A percentile compares a stretch with the other conserved stretches of the same genome.
Conservation (phyloP, 1,140 invertebrate genomes). For the Vanessa atalanta region DNA sequence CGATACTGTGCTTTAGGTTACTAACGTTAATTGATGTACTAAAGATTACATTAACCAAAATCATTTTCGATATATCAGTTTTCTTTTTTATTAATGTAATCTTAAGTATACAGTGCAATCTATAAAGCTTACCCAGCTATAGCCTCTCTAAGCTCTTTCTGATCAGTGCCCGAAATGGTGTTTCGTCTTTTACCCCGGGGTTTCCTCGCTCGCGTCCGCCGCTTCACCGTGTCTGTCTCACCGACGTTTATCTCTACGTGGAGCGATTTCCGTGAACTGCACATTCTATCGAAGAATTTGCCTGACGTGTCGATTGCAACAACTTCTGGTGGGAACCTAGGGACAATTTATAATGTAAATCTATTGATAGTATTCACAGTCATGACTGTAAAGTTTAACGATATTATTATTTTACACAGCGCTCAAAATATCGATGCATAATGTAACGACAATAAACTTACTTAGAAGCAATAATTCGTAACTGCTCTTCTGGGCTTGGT, state of each 20-base stretch:
- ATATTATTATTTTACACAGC: too few relatives aligned
- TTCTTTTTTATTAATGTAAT: slow-evolving; percentile 61
- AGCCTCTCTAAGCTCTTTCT: slow-evolving; percentile 91
- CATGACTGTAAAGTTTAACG: too few relatives aligned
- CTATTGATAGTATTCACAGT: too few relatives aligned
- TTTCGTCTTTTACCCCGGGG: slow-evolving; percentile 91
- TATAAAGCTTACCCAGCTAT: slow-evolving; percentile 86
- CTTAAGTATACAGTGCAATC: slow-evolving; percentile 67
- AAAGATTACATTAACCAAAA: slow-evolving; percentile 69
- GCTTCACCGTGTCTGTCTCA: slow-evolving; percentile 83
- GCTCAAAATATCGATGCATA: too few relatives aligned
- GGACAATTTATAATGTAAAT: slow-evolving; percentile 23
- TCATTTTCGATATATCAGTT: slow-evolving; percentile 13
- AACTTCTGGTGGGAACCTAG: slow-evolving; percentile 91
- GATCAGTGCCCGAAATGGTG: slow-evolving; percentile 93
- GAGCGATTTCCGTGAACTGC: slow-evolving; percentile 89
- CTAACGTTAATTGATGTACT: slow-evolving; percentile 58
- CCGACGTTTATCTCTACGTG: slow-evolving; percentile 81
- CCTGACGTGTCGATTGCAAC: slow-evolving; percentile 94
- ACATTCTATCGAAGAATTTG: slow-evolving; percentile 92
- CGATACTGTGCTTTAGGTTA: slow-evolving; percentile 71
- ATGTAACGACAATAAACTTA: slow-evolving; percentile 71
- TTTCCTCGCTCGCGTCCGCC: slow-evolving; percentile 87
- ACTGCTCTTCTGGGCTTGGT: slow-evolving; percentile 91
- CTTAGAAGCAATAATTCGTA: slow-evolving; percentile 89